These are phyloP conservation scores for Cyprinus carpio DNA, from an alignment of 2,113 vertebrate genomes.

Conservation along the genomic window DNA sequence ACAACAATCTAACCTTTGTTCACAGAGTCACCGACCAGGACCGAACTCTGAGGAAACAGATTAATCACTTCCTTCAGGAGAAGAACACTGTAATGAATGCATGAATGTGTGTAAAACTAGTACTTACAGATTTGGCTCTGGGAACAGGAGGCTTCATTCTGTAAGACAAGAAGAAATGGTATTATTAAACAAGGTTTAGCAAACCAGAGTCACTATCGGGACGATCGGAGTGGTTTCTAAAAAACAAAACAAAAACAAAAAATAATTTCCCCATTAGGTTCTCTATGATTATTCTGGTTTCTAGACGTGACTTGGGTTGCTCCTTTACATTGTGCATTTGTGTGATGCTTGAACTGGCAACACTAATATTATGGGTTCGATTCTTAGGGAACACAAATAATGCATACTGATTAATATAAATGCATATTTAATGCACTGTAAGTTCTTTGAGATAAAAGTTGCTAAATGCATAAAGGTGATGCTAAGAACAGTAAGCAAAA, in stretches of 20 bases:
- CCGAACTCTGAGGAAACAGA: conserved; percentile 34
- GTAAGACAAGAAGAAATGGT: conserved; percentile 12
- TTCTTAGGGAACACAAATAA: too few relatives aligned
- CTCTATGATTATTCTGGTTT: not conserved
- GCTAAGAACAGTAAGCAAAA: not conserved
- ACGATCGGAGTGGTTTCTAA: not conserved
- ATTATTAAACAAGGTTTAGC: not conserved
- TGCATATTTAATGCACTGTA: not conserved
- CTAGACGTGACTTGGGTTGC: not conserved
- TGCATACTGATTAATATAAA: not conserved
- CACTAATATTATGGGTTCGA: too few relatives aligned
- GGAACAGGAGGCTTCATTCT: conserved; percentile 75
- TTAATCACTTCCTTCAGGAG: not conserved
- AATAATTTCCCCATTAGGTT: not conserved
- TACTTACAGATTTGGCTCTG: conserved; percentile 71
- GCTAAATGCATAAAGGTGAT: not conserved
- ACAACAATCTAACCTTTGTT: conserved; percentile 37
- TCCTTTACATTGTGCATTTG: not conserved
- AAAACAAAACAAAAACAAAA: too few relatives aligned
- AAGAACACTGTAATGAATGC: not conserved
- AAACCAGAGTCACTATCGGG: not conserved
- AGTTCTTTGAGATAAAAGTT: not conserved
- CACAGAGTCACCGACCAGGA: conserved; percentile 9
- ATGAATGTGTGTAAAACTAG: not conserved
- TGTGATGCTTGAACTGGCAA: too few relatives aligned